Base-by-base conservation (phyloP, 1,140 invertebrate genomes). In the Cherax quadricarinatus region DNA sequence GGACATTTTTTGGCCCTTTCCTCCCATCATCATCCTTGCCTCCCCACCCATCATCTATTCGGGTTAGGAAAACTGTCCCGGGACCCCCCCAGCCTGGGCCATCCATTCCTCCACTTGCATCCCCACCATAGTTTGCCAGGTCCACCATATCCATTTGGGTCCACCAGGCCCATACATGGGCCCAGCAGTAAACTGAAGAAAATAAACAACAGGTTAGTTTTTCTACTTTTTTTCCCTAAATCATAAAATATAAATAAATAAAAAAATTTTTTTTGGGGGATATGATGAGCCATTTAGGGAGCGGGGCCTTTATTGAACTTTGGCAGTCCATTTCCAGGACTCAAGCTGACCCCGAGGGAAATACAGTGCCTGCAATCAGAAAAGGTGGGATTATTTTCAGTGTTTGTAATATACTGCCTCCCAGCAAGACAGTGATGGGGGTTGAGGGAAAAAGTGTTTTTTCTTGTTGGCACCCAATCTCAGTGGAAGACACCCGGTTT, bases 21-120 rank as follows among this genome's bases (percentile, higher is more conserved):
- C 79, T n/a, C 83, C 83, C 89, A 91, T 91, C 89, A 91, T 91
- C 89, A 91, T 86, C 73, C 73, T 30, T 79, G 82, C 83, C 83
- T 16, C 84, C 83, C 89, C 73, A 5, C 82, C 84, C 89, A 91
- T 91, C 89, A 91, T 91, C 75, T 89, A 79, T 89, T 89, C 30
- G n/a, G 83, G n/a, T 51, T 53, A 30, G 89, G 84, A 70, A 80
- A 91, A 62, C 89, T n/a, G 79, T 70, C 24, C 89, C 83, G 5
- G 89, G 89, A 41, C 89, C 89, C 24, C 83, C 89, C 89, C 89
- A 91, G 4, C 89, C 79, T 10, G 87, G 87, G 18, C 78, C 89
- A 24, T 80, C 82, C 53, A 86, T 78, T 21, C 49, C 70, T 73
- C 84, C 89, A 3, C 83, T 73, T 83, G 86, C 86, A 57, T 91